phyloP scores from a whole-genome alignment of 2,888 invertebrate species.

The Pseudoips prasinana region DNA sequence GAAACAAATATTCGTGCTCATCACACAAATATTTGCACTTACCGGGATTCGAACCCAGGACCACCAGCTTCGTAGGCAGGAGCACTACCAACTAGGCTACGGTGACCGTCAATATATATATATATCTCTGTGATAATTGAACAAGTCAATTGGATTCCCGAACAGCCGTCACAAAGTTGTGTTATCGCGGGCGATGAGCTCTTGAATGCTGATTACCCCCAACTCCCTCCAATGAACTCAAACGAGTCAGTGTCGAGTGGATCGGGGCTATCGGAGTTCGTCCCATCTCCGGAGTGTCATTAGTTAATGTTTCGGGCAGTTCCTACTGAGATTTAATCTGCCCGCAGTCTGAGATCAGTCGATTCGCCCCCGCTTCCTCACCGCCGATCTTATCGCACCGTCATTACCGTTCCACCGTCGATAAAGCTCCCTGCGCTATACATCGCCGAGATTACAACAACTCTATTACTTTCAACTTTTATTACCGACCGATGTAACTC shows the following conservation, averaged over 20 bases:
- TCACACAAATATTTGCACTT: too few species aligned
- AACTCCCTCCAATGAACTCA: constrained; percentile 53
- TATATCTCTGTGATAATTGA: constrained; percentile 36
- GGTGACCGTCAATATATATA: too few species aligned
- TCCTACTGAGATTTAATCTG: constrained; percentile 62
- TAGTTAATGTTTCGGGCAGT: constrained; percentile 73
- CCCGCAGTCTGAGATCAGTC: constrained; percentile 54
- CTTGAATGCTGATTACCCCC: constrained; percentile 47
- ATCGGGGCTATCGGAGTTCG: constrained; percentile 47
- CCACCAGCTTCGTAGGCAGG: too few species aligned
- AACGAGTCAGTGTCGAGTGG: constrained; percentile 42
- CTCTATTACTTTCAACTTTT: constrained; percentile 52
- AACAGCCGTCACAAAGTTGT: constrained; percentile 35
- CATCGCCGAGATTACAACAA: constrained; percentile 43
- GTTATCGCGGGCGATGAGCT: constrained; percentile 38
- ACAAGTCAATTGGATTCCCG: constrained; percentile 32
- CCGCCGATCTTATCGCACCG: constrained; percentile 43
- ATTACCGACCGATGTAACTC: constrained; percentile 33
- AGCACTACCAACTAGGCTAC: too few species aligned
- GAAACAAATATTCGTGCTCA: too few species aligned
- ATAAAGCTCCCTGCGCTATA: constrained; percentile 47
- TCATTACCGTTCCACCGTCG: constrained; percentile 58
- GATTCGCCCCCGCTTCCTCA: constrained; percentile 50
- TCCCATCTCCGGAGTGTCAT: constrained; percentile 61
- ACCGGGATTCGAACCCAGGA: too few species aligned